Base-by-base conservation (phyloP, 2,797 vertebrate genomes). In the Epinephelus malabaricus region DNA sequence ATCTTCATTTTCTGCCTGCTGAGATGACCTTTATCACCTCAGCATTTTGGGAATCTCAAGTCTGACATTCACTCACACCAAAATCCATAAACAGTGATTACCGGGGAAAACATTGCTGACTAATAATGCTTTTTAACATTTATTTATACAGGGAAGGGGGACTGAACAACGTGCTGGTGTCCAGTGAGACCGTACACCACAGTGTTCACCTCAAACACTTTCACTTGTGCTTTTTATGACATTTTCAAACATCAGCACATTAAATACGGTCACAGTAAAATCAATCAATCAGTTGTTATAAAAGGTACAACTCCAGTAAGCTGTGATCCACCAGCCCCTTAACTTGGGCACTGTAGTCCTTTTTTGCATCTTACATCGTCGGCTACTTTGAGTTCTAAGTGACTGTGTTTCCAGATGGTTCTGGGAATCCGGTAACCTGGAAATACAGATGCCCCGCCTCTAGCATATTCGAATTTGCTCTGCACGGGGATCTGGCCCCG, bases 11-110 rank as follows among this genome's bases (percentile, higher is more conserved):
- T 3, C 46, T 43, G 19, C 38, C 19, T 7, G 14, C 56, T 34
- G 55, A 54, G 6, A 27, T 55, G 56, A 73, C 70, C 43, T 74
- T 74, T 40, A 53, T 23, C 58, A 21, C 40, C 40, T 46, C 77
- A 38, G 65, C 43, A 43, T 73, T 76, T 70, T 58, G 47, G 3
- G 65, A 53, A 10, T 10, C 63, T 78, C 27, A 12, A 74, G 56
- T 59, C 66, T 86, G 69, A 81, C 81, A 67, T 81, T 83, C 27
- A 51, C 21, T 38, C 51, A 27, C 63, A 15, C 53, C 7, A 43
- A 45, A 82, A 82, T 72, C 67, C 47, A 76, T 80, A 30, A 83
- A 46, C 46, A 47, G 55, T 34, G 47, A 83, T 73, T 66, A 61
- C 25, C 3, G 1, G 19, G 40, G 14, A 59, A 74, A 83, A 81